phyloP scores from a whole-genome alignment of 2,113 vertebrate genomes.

The Marmota flaviventris region DNA sequence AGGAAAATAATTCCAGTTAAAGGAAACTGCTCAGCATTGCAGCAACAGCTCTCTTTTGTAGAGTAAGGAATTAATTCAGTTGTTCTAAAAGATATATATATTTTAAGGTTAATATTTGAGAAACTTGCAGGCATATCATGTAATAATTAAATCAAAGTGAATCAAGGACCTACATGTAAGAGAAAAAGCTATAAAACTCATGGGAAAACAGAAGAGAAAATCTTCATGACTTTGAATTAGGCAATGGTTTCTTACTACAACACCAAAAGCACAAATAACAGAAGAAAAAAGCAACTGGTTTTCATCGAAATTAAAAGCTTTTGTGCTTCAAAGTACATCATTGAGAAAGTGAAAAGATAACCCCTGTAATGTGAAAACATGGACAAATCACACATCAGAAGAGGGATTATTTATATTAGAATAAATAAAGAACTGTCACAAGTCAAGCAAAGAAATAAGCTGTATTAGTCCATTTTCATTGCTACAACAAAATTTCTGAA shows the following conservation, averaged over 20 bases:
- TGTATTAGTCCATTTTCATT: neutral
- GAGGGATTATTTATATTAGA: neutral
- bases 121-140: neutral
- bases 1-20: slow-evolving; percentile 22
- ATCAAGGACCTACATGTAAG: neutral
- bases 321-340: neutral
- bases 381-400: neutral
- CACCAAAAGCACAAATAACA: neutral
- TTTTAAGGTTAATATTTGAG: neutral
- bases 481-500: neutral
- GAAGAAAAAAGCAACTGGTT: neutral
- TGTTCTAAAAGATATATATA: neutral
- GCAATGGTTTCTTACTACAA: slow-evolving; percentile 15
- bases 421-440: neutral
- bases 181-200: slow-evolving; percentile 11
- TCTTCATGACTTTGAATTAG: neutral
- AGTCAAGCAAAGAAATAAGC: neutral
- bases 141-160: slow-evolving; percentile 9
- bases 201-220: neutral
- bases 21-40: neutral
- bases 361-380: neutral
- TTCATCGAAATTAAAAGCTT: neutral
- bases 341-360: neutral
- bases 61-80: slow-evolving; percentile 30
- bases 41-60: neutral